Conservation (phyloP, 2,797 vertebrate species). For the Scyliorhinus canicula region DNA sequence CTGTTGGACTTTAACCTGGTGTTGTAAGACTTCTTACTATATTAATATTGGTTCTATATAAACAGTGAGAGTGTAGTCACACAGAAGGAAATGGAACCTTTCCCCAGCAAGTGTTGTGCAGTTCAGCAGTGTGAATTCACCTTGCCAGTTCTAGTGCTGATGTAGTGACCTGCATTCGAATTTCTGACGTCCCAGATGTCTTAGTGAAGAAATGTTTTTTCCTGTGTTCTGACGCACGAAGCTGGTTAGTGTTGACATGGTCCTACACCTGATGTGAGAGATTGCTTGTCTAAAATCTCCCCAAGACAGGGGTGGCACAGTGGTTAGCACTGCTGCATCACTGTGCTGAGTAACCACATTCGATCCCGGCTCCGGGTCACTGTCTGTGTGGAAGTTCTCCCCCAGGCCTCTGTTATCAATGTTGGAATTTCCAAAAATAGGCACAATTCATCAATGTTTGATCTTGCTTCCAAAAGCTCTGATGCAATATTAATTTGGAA, state of each 20-base stretch:
- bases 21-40: no score
- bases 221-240: background rate
- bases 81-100: background rate
- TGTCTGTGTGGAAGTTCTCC: no score
- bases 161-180: background rate
- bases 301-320: no score
- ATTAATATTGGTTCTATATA: background rate
- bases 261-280: background rate
- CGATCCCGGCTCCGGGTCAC: no score
- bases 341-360: no score
- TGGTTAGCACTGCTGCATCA: no score
- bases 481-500: background rate
- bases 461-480: background rate
- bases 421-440: background rate
- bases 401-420: no score
- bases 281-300: background rate
- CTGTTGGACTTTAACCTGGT: no score
- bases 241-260: background rate
- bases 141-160: background rate
- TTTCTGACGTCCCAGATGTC: background rate
- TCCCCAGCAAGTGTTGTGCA: background rate
- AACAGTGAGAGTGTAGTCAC: background rate
- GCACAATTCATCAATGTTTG: background rate
- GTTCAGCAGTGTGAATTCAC: background rate
- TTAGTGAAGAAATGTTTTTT: background rate